Evolutionary conservation across 2,113 vertebrate genomes (phyloP).

Genomic region (Petaurus breviceps): DNA sequence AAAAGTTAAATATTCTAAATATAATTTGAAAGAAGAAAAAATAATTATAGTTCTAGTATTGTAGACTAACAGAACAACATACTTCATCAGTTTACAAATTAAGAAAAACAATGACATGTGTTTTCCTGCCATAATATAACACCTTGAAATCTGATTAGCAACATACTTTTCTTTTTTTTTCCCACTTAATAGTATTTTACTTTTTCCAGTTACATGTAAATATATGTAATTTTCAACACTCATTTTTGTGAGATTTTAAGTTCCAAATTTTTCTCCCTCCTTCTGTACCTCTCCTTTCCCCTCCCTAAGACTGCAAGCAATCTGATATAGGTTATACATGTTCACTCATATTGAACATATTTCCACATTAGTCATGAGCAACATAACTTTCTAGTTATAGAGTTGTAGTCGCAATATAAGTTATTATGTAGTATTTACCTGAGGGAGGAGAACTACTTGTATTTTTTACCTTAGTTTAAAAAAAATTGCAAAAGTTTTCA

Average conservation of each 20-base stretch:
- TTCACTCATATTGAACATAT: too few species aligned
- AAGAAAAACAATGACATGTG: slow-evolving; percentile 44
- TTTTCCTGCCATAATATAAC: slow-evolving; percentile 40
- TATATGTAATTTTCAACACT: too few species aligned
- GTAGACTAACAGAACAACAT: not conserved
- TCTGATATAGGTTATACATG: too few species aligned
- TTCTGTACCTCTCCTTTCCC: too few species aligned
- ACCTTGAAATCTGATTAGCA: slow-evolving; percentile 66
- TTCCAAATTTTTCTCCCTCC: too few species aligned
- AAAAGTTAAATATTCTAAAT: slow-evolving; percentile 44
- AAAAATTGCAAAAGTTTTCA: slow-evolving; percentile 74
- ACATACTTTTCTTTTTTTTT: slow-evolving; percentile 32
- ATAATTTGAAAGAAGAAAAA: slow-evolving; percentile 40
- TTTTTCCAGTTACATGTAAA: too few species aligned
- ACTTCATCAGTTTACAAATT: slow-evolving; percentile 50
- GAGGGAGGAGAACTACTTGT: slow-evolving; percentile 46
- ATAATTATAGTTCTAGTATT: slow-evolving; percentile 35
- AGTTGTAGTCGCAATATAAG: slow-evolving; percentile 54
- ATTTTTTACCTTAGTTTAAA: slow-evolving; percentile 67
- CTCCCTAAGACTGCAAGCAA: too few species aligned
- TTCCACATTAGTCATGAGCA: slow-evolving; percentile 43
- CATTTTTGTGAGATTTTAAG: too few species aligned
- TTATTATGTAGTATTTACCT: slow-evolving; percentile 43
- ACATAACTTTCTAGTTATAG: slow-evolving; percentile 19
- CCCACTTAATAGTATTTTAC: too few species aligned